Percentiles rank a stretch among this genome's conserved stretches.
phyloP scores from a whole-genome alignment of 2,888 invertebrate species.

The Bellardia bayeri region DNA sequence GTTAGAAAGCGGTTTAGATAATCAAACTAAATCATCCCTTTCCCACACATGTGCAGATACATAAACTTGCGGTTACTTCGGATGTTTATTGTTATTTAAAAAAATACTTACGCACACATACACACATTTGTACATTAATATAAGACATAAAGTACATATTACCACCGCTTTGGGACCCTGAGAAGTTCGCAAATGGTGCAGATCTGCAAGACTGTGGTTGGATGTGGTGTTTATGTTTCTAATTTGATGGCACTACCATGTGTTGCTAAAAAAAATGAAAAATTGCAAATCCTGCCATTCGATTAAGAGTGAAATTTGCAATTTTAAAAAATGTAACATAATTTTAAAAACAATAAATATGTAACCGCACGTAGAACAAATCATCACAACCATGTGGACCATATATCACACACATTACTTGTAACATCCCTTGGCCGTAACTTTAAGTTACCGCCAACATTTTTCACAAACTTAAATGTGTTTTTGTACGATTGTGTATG shows the following conservation, averaged over 20 bases:
- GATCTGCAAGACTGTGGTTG: constrained; percentile 24
- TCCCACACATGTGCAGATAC: constrained; percentile 39
- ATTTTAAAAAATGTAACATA: constrained; percentile 70
- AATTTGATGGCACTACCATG: constrained; percentile 78
- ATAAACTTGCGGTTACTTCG: constrained; percentile 59
- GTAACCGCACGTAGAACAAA: constrained; percentile 76
- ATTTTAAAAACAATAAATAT: constrained; percentile 69
- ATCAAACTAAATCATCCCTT: constrained; percentile 64
- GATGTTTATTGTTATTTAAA: constrained; percentile 53
- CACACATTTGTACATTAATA: constrained; percentile 25
- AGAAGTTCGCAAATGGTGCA: constrained; percentile 55
- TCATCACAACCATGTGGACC: constrained; percentile 66
- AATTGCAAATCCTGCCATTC: constrained; percentile 74
- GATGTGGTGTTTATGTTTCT: constrained; percentile 76
- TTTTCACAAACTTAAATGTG: constrained; percentile 55
- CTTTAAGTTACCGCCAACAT: constrained; percentile 54
- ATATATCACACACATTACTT: constrained; percentile 46
- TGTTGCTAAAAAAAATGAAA: constrained; percentile 77
- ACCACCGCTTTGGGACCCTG: constrained; percentile 64
- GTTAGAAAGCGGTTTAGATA: constrained; percentile 66
- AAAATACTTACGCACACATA: constrained; percentile 17
- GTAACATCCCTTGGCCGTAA: constrained; percentile 60
- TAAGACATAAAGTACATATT: constrained; percentile 42
- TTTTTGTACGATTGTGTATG: not conserved
- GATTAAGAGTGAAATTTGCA: constrained; percentile 67